These are phyloP conservation scores for Microcebus murinus DNA, from an alignment of 2,113 vertebrate species.

Conservation along the genomic window DNA sequence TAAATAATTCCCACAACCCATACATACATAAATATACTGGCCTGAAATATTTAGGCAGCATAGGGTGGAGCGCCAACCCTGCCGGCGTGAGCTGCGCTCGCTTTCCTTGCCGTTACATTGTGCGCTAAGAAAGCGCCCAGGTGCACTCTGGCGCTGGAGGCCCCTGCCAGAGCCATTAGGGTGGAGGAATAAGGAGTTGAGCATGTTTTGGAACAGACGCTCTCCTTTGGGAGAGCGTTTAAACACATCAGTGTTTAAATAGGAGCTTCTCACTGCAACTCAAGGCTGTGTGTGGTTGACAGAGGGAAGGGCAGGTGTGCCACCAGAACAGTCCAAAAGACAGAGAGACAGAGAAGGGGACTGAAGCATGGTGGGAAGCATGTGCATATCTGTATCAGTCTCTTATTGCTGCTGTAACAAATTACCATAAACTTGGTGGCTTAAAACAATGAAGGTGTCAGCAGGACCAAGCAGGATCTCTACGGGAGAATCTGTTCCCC, in stretches of 20 bases:
- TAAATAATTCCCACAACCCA: not conserved
- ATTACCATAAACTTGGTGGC: too few relatives aligned
- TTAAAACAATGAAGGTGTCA: too few relatives aligned
- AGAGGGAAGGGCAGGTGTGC: too few relatives aligned
- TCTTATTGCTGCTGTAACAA: too few relatives aligned
- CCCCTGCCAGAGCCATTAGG: not conserved
- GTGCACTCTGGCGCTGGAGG: accelerated
- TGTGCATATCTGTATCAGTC: too few relatives aligned
- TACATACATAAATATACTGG: not conserved
- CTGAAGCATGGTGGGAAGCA: too few relatives aligned
- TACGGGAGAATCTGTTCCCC: too few relatives aligned
- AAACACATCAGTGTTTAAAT: too few relatives aligned
- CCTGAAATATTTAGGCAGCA: accelerated
- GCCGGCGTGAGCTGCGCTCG: accelerated
- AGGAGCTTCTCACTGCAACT: not conserved
- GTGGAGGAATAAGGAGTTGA: not conserved
- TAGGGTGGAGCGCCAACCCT: accelerated
- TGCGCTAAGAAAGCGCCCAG: not conserved
- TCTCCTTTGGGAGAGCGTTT: not conserved
- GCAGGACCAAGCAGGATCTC: too few relatives aligned
- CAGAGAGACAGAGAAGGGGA: not conserved
- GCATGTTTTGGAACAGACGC: accelerated
- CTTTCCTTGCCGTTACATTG: accelerated
- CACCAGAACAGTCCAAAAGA: not conserved
- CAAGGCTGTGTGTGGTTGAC: too few relatives aligned